Conservation (phyloP, 2,888 invertebrate species). For the Catocala fraxini region DNA sequence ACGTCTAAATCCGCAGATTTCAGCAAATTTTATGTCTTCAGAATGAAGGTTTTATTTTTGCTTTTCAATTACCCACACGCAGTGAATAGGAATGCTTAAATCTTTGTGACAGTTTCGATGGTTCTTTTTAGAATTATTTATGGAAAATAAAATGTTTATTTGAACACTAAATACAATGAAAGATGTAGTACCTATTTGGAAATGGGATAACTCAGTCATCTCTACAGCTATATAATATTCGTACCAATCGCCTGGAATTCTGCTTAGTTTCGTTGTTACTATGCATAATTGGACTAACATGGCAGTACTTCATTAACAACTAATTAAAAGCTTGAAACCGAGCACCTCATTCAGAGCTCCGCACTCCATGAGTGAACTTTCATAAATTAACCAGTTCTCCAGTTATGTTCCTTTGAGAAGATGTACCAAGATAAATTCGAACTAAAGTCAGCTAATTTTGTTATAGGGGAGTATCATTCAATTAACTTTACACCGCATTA, state of each 20-base stretch:
- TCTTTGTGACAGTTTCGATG: conserved; percentile 6
- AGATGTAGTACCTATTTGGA: too few species aligned
- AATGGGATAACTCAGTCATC: too few species aligned
- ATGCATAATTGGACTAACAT: conserved; percentile 2
- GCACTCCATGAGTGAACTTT: conserved; percentile 36
- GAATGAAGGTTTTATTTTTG: conserved; percentile 24
- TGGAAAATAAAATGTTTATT: neutral
- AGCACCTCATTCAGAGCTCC: conserved; percentile 20
- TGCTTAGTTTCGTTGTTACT: too few species aligned
- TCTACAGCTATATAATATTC: too few species aligned
- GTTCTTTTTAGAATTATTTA: conserved; percentile 4
- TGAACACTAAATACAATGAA: too few species aligned
- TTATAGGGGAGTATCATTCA: conserved; percentile 60
- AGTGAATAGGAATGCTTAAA: conserved; percentile 17
- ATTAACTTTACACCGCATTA: conserved; percentile 70
- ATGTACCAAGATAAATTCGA: conserved; percentile 48
- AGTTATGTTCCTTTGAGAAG: conserved; percentile 35
- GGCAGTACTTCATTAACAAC: conserved; percentile 7
- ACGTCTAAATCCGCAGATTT: conserved; percentile 30
- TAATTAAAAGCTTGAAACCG: conserved; percentile 16
- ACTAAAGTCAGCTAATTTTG: conserved; percentile 55
- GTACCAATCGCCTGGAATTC: too few species aligned
- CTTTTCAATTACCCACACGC: conserved; percentile 33
- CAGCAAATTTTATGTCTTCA: conserved; percentile 26
- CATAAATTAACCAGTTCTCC: conserved; percentile 42